Evolutionary conservation across 2,113 vertebrate genomes (phyloP).

Genomic region (Nerophis lumbriciformis): DNA sequence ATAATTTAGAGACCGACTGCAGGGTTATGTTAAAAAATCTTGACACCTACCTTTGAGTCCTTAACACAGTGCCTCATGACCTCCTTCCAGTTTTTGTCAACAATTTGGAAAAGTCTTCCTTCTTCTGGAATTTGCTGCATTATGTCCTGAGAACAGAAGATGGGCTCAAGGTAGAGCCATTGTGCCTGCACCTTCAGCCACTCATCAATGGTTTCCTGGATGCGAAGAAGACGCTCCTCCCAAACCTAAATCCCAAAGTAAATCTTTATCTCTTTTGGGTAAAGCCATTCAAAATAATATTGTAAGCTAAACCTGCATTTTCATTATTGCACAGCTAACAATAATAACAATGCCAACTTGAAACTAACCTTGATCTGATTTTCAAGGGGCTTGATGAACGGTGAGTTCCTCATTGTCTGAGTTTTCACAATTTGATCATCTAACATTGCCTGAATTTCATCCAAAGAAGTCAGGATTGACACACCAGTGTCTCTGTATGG

Average conservation of each 20-base stretch:
- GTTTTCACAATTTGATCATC: slow-evolving; percentile 96
- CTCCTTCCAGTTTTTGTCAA: slow-evolving; percentile 86
- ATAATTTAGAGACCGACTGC: not conserved
- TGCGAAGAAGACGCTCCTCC: slow-evolving; percentile 82
- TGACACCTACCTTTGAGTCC: slow-evolving; percentile 77
- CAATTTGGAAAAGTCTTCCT: slow-evolving; percentile 84
- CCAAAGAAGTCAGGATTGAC: slow-evolving; percentile 82
- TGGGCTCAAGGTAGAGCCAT: slow-evolving; percentile 93
- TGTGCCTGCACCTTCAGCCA: slow-evolving; percentile 94
- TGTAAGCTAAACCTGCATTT: not conserved
- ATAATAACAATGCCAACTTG: not conserved
- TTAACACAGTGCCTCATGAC: slow-evolving; percentile 87
- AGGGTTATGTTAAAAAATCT: no score
- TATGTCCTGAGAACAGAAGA: slow-evolving; percentile 94
- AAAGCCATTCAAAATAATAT: not conserved
- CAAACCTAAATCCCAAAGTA: slow-evolving; percentile 70
- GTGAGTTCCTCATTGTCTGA: slow-evolving; percentile 93
- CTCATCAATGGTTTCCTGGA: slow-evolving; percentile 92
- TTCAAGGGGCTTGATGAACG: slow-evolving; percentile 91
- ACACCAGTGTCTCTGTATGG: slow-evolving; percentile 85
- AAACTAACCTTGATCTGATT: slow-evolving; percentile 80
- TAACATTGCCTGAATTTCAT: slow-evolving; percentile 87
- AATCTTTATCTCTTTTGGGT: not conserved
- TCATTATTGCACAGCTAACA: not conserved
- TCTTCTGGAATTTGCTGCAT: slow-evolving; percentile 98